phyloP scores from a whole-genome alignment of 2,888 invertebrate species.

The Chymomyza caudatula region DNA sequence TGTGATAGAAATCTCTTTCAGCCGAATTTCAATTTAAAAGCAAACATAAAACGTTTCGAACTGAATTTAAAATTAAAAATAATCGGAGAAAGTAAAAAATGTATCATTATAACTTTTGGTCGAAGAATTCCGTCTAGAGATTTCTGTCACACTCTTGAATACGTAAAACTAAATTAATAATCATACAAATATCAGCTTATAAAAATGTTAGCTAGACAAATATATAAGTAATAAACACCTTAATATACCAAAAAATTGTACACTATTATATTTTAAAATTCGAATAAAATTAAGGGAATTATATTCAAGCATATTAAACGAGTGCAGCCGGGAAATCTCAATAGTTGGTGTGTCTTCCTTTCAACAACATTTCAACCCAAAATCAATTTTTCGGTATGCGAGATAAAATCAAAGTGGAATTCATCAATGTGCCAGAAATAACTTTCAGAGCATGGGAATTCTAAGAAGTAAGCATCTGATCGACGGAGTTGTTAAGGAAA shows the following conservation, averaged over 20 bases:
- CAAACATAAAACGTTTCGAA: too few relatives aligned
- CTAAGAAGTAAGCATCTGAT: too few relatives aligned
- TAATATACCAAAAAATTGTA: not conserved
- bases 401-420: too few relatives aligned
- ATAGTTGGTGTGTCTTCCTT: too few relatives aligned
- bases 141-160: not conserved
- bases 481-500: too few relatives aligned
- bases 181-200: conserved; percentile 7
- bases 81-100: too few relatives aligned
- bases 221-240: conserved; percentile 14
- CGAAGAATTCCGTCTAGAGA: not conserved
- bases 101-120: too few relatives aligned
- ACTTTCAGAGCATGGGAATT: too few relatives aligned
- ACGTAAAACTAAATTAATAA: conserved; percentile 4
- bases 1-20: not conserved
- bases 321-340: not conserved
- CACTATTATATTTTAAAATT: not conserved
- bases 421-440: too few relatives aligned
- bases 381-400: too few relatives aligned
- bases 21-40: not conserved
- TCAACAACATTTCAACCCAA: too few relatives aligned
- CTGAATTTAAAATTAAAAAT: too few relatives aligned
- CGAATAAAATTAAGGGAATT: conserved; percentile 23
- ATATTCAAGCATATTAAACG: not conserved
- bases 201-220: conserved; percentile 19